These are phyloP conservation scores for Piaya cayana DNA, from an alignment of 2,113 vertebrate genomes.

Conservation along the genomic window DNA sequence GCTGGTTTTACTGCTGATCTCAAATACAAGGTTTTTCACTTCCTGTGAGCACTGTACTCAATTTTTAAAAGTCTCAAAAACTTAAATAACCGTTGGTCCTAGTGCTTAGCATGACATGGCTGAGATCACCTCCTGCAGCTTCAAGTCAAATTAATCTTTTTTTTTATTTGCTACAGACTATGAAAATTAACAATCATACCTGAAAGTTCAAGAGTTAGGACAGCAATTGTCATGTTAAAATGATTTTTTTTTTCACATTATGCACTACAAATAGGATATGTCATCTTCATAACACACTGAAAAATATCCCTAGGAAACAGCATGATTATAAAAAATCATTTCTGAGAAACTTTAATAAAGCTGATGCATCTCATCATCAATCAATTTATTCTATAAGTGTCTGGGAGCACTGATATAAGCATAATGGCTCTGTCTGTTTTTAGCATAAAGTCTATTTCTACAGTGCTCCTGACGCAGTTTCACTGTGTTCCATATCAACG, in stretches of 20 bases:
- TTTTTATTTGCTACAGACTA: constrained; percentile 4
- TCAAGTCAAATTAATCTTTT: constrained; percentile 47
- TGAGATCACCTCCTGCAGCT: constrained; percentile 7
- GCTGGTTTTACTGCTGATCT: background rate
- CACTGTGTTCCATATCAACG: background rate
- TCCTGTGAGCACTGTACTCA: background rate
- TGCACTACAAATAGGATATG: background rate
- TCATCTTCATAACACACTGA: background rate
- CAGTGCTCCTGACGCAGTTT: background rate
- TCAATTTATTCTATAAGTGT: background rate
- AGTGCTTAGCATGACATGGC: background rate
- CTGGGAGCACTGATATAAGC: background rate
- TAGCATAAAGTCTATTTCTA: background rate
- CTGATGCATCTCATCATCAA: background rate
- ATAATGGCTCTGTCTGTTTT: background rate
- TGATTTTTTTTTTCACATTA: background rate
- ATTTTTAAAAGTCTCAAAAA: constrained; percentile 23
- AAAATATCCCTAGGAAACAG: background rate
- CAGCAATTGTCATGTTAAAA: constrained; percentile 51
- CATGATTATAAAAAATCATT: background rate
- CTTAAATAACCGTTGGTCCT: background rate
- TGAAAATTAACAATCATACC: constrained; percentile 44
- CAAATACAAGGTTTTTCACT: constrained; percentile 9
- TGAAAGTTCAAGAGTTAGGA: constrained; percentile 64
- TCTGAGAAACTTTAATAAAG: constrained; percentile 19